Evolutionary conservation across 1,140 invertebrate species (phyloP), one percentile per base, ranked within the genome.

Genomic region (Bactericera cockerelli): DNA sequence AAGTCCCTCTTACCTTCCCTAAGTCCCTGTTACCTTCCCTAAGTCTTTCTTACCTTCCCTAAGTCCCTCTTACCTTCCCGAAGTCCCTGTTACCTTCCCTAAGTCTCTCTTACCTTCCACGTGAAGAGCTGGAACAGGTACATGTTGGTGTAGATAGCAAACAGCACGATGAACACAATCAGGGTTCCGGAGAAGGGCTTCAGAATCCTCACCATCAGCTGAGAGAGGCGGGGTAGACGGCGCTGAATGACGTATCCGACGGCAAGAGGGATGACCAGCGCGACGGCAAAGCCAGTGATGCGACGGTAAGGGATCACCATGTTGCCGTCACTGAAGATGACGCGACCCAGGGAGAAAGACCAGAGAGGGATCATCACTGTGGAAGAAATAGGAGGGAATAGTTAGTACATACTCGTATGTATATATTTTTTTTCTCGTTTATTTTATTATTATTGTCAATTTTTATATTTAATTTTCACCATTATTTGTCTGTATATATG

Each of bases 281-380:
- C 79, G 19, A 82, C 65, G 0, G 93, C 84, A 63, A 89, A 82
- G 1, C 70, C 75, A 0, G 82, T 79, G 57, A 98, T 92, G 24
- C 83, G 83, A 1, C 63, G 59, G 69, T 93, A 96, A 0, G 94
- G 94, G 21, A 96, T 82, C 24, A 69, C 72, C 2, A 93, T 76
- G 56, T 82, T 72, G 0, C 78, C 82, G 16, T 59, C 79, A 75
- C 1, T 76, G 72, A 91, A 88, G n/a, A 95, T 82, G 19, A 82
- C 74, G 63, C 76, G 78, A 0, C 93, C 93, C n/a, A 98, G 75
- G 0, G 90, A 89, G 67, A 93, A 90, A n/a, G 94, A 73, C 94
- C 94, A 98, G 1, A 92, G 69, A 0, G 93, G 93, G 79, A 98
- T 93, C 74, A 94, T 87, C n/a, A 75, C 89, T 91, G 71, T 6